Base-by-base conservation (phyloP, 2,797 vertebrate species). In the Melopsittacus undulatus region DNA sequence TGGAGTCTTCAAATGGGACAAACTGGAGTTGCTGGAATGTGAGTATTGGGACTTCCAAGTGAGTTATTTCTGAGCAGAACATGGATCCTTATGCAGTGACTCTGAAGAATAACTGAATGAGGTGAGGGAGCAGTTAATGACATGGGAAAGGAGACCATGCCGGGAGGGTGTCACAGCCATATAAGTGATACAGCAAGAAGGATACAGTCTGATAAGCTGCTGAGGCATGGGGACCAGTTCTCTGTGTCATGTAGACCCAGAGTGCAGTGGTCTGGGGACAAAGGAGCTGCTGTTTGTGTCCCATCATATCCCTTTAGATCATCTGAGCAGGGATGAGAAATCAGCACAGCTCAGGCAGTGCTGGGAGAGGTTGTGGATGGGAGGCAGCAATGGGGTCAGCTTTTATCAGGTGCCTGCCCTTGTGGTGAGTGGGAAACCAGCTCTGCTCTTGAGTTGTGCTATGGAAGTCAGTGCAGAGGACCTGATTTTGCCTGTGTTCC, bases 171-270 rank as follows among this genome's bases (percentile, higher is more conserved):
- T 24, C 12, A 12, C 34, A 48, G 46, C 29, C 36, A 22, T 9
- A 34, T 7, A 16, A 38, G 43, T 9, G 63, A 10, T 16, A 5
- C 3, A 26, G 48, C 30, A 21, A 23, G 16, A 15, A 27, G 46
- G 43, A 11, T 49, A 2, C 8, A 6, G n/a, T 8, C 32, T n/a
- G 29, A 36, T 8, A 23, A 29, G 6, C 3, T 48, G 56, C 36
- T 57, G 54, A 40, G 56, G 38, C 5, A 1, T 1, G 21, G 27
- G 43, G 20, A 3, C 0, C 15, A 3, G 9, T 48, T 10, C 14
- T 36, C 15, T 24, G 18, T 1, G 1, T 3, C 1, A 0, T 4
- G 6, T 51, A 48, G 38, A 10, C 23, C 5, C 29, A 5, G 29
- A 32, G 43, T 1, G 11, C n/a, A 13, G 38, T 9, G 21, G 4